Evolutionary conservation across 2,797 vertebrate species (phyloP).

Genomic region (Microctenopoma lineatum): DNA sequence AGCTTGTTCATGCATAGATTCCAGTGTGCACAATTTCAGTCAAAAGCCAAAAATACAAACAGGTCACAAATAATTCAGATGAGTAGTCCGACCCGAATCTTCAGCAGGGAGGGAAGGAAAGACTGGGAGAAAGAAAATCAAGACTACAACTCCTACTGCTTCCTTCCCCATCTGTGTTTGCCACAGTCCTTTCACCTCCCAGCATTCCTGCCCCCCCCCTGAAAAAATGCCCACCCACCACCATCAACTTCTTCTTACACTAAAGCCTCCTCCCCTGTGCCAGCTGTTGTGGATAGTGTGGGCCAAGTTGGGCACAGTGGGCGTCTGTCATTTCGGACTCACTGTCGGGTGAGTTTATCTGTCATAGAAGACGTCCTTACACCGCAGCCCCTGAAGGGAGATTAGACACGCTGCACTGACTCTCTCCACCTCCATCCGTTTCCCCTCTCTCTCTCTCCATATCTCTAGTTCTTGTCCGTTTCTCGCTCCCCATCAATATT

Average conservation of each 20-base stretch:
- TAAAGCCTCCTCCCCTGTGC: constrained; percentile 22
- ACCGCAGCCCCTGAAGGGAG: constrained; percentile 63
- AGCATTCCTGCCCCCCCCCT: constrained; percentile 10
- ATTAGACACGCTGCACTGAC: constrained; percentile 74
- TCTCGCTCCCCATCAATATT: constrained; percentile 48
- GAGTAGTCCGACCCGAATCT: constrained; percentile 4
- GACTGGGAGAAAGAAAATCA: constrained; percentile 19
- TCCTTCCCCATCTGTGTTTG: constrained; percentile 39
- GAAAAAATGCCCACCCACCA: constrained; percentile 18
- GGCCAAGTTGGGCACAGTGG: constrained; percentile 37
- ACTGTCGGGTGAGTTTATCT: constrained; percentile 70
- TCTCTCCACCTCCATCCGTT: constrained; percentile 53
- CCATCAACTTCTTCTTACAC: constrained; percentile 5
- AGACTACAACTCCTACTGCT: constrained; percentile 46
- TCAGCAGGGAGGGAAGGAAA: constrained; percentile 18
- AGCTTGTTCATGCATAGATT: constrained; percentile 30
- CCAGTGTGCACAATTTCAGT: constrained; percentile 14
- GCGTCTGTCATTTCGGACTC: constrained; percentile 58
- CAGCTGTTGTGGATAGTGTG: constrained; percentile 40
- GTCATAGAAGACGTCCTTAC: constrained; percentile 69
- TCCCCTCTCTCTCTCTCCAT: constrained; percentile 30
- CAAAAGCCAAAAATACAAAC: constrained; percentile 29
- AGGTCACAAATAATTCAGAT: constrained; percentile 20
- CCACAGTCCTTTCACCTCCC: constrained; percentile 41
- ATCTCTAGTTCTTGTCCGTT: constrained; percentile 41